Evolutionary conservation across 2,888 invertebrate genomes (phyloP), one percentile per base, ranked within the genome.

Genomic region (Sialis fuliginosa): DNA sequence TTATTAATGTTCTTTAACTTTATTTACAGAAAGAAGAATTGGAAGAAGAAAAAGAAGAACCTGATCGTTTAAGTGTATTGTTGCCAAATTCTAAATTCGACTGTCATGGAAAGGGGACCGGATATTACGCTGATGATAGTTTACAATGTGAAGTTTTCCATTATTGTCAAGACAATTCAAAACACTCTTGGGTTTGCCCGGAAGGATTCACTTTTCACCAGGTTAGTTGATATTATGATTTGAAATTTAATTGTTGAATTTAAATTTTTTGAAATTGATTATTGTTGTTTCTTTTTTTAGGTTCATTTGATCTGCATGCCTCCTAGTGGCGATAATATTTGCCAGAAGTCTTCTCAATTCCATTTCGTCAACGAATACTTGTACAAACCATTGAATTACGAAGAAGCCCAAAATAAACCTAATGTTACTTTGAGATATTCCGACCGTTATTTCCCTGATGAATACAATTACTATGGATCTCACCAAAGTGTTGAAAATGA

Each of bases 291-390:
- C 42, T 43, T 42, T 48, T 55, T 67, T 46, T 71, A 90, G 80
- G 88, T 91, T 9, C 91, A 92, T 61, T 67, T 92, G 51, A 91
- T 91, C 62, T 92, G 91, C 67, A 90, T 91, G 85, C 90, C 90
- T 4, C 88, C 89, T 5, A 82, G 81, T 31, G 81, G 81, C 49
- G 91, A 91, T 58, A 90, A 85, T 65, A 88, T 82, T 58, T 92
- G 91, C 68, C 80, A 84, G 56, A 85, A 85, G 63, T 90, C 90
- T 0, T 80, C 87, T 6, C 84, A 88, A 60, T 91, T 81, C 63
- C 89, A 90, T 63, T 88, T 91, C 61, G 89, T 92, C 54, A 92
- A 92, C 64, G 91, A 91, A 53, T 91, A 88, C 64, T 70, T 92
- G 30, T 91, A 92, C 72, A 81, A 86, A 57, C 88, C 90, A 2